Evolutionary conservation across 1,140 invertebrate genomes (phyloP).

Genomic region (Drosophila serrata): DNA sequence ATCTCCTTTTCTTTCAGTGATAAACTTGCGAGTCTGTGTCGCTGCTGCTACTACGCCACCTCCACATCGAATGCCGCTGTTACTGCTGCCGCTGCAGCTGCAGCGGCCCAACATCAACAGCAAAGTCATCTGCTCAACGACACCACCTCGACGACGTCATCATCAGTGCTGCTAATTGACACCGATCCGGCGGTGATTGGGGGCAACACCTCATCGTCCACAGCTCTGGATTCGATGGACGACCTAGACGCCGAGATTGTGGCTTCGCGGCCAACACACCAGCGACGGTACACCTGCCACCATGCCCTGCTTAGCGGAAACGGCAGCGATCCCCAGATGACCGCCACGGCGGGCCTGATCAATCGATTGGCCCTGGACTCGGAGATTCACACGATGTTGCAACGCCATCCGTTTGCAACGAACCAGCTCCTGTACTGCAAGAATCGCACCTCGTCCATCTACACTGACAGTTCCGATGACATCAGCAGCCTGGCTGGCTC

Average conservation of each 20-base stretch:
- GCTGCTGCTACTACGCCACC: conserved; percentile 80
- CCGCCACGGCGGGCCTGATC: conserved; percentile 82
- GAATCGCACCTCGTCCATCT: conserved; percentile 92
- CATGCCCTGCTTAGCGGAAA: conserved; percentile 67
- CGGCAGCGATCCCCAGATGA: conserved; percentile 65
- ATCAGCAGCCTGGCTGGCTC: conserved; percentile 92
- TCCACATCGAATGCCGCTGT: conserved; percentile 63
- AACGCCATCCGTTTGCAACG: conserved; percentile 81
- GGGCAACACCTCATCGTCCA: conserved; percentile 68
- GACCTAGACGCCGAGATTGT: conserved; percentile 86
- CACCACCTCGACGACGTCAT: conserved; percentile 86
- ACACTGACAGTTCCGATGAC: conserved; percentile 94
- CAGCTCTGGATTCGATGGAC: conserved; percentile 87
- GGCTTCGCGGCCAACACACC: conserved; percentile 56
- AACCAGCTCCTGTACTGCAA: conserved; percentile 87
- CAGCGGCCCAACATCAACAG: conserved; percentile 57
- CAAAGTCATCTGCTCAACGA: conserved; percentile 76
- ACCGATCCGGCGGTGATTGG: conserved; percentile 65
- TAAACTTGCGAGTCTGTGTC: conserved; percentile 80
- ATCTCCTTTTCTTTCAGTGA: conserved; percentile 63
- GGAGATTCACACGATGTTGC: conserved; percentile 84
- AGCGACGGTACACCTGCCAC: conserved; percentile 75
- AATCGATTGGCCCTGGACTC: conserved; percentile 85
- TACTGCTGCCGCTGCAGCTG: conserved; percentile 47
- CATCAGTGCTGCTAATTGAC: conserved; percentile 87